phyloP scores from a whole-genome alignment of 1,140 invertebrate species.

The Elymnias hypermnestra region DNA sequence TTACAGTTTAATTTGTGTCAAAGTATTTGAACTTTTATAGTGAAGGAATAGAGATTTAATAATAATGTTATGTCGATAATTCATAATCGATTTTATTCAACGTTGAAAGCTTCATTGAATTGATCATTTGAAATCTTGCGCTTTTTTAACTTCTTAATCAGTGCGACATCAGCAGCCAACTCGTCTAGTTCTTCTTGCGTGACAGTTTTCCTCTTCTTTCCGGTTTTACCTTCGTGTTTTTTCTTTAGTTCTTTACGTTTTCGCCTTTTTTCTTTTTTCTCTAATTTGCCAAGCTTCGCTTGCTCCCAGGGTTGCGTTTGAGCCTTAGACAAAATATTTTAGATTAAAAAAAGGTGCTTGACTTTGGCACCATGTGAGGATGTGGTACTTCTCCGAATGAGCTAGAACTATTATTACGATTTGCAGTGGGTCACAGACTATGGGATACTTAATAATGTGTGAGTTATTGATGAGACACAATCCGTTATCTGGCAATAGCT shows the following conservation, averaged over 20 bases:
- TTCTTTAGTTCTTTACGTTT: slow-evolving; percentile 72
- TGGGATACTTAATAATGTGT: too few relatives aligned
- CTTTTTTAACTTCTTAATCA: slow-evolving; percentile 93
- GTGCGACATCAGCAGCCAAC: slow-evolving; percentile 86
- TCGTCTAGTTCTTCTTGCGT: slow-evolving; percentile 90
- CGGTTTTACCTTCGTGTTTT: slow-evolving; percentile 64
- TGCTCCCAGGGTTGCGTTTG: slow-evolving; percentile 88
- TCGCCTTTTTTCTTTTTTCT: slow-evolving; percentile 78
- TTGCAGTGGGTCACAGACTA: too few relatives aligned
- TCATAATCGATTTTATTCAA: slow-evolving; percentile 50
- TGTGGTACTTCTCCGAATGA: too few relatives aligned
- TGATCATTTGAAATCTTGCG: slow-evolving; percentile 84
- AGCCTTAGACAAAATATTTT: slow-evolving; percentile 43
- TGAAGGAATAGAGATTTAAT: too few relatives aligned
- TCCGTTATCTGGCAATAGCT: too few relatives aligned
- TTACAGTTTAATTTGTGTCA: too few relatives aligned
- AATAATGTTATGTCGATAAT: too few relatives aligned
- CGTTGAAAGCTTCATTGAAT: slow-evolving; percentile 78
- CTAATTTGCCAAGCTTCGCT: slow-evolving; percentile 85
- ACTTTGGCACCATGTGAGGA: slow-evolving; percentile 6
- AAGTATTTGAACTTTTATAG: too few relatives aligned
- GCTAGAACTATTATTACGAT: too few relatives aligned
- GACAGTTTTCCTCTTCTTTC: slow-evolving; percentile 75
- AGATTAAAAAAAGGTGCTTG: not conserved
- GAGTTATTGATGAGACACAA: too few relatives aligned